Percentiles rank a stretch among this genome's conserved stretches.
Conservation (phyloP, 1,140 invertebrate species). For the Anastrepha obliqua region DNA sequence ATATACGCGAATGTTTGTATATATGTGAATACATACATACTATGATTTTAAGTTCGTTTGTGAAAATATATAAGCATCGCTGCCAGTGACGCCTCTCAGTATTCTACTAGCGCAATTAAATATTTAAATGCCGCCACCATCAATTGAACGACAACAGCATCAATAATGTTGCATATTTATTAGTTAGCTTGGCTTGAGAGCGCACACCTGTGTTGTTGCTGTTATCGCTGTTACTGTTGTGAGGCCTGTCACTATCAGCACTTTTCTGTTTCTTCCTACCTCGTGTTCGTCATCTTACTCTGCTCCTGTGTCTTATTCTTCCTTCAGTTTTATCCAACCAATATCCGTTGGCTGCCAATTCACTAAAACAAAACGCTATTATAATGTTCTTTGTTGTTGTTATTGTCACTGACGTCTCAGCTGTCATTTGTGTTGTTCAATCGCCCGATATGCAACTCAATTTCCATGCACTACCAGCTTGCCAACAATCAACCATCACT, state of each 20-base stretch:
- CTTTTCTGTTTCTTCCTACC: background rate
- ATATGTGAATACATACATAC: background rate
- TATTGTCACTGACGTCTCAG: background rate
- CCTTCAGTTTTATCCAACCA: background rate
- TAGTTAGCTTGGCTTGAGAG: background rate
- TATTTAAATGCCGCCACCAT: constrained; percentile 52
- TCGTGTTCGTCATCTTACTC: too few species aligned
- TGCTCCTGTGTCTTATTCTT: background rate
- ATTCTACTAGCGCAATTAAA: constrained; percentile 26
- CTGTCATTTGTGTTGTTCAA: constrained; percentile 35
- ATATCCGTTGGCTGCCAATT: background rate
- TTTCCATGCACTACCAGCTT: background rate
- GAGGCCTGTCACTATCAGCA: background rate
- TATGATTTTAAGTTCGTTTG: background rate
- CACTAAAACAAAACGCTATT: background rate
- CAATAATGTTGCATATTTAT: constrained; percentile 53
- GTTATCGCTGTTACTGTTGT: background rate
- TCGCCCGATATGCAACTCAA: constrained; percentile 39
- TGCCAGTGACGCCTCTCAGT: background rate
- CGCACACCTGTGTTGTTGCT: background rate
- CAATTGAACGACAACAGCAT: constrained; percentile 45
- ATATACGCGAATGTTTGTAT: too few species aligned
- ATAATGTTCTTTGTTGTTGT: constrained; percentile 28
- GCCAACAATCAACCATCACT: background rate
- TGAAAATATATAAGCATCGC: background rate